Conservation (phyloP, 2,113 vertebrate genomes). For the Propithecus coquereli region DNA sequence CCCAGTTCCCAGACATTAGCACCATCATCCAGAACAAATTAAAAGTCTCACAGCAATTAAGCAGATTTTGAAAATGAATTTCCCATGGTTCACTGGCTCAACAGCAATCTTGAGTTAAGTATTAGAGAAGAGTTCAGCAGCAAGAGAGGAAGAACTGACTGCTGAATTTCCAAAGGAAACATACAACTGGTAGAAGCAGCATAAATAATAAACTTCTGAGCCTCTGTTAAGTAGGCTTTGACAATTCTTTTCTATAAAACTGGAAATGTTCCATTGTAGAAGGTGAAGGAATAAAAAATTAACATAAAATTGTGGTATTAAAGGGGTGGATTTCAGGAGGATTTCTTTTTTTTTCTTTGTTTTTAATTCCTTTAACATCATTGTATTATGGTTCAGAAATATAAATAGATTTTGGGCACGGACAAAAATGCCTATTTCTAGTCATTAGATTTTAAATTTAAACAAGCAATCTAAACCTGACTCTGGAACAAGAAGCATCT, state of each 20-base stretch:
- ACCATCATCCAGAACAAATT: constrained; percentile 79
- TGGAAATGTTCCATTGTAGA: neutral
- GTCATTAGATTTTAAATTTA: neutral
- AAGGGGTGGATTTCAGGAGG: neutral
- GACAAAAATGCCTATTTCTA: neutral
- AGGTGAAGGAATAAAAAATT: constrained; percentile 6
- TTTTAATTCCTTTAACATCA: neutral
- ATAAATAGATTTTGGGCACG: neutral
- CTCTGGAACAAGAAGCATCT: neutral
- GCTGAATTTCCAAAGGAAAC: constrained; percentile 52
- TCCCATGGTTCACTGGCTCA: constrained; percentile 74
- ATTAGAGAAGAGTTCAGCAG: constrained; percentile 37
- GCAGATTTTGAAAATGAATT: constrained; percentile 77
- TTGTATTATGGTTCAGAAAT: constrained; percentile 23
- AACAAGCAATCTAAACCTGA: neutral
- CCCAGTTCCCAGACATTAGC: constrained; percentile 77
- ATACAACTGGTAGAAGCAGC: neutral
- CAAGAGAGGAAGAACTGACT: neutral
- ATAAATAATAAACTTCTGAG: neutral
- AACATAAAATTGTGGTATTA: neutral
- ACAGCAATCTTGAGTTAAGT: constrained; percentile 55
- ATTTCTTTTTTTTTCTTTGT: neutral
- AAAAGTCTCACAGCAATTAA: constrained; percentile 79
- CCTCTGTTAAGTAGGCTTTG: neutral
- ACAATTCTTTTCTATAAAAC: neutral